Evolutionary conservation across 2,113 vertebrate genomes (phyloP).

Genomic region (Anguilla japonica): DNA sequence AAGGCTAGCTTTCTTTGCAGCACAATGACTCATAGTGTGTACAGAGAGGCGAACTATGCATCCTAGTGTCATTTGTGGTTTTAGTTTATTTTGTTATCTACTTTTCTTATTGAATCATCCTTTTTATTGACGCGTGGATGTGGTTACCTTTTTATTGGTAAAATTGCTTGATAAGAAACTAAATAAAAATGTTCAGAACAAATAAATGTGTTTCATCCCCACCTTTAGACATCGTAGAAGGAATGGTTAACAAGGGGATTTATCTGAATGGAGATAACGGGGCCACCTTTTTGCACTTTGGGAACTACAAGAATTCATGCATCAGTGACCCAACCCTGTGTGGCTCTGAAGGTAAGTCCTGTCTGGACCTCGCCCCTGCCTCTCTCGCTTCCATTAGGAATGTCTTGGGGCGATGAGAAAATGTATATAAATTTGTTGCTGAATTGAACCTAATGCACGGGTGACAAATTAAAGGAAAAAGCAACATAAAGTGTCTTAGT

Average conservation of each 20-base stretch:
- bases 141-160: neutral
- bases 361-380: neutral
- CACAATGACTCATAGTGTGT: neutral
- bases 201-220: slow-evolving; percentile 15
- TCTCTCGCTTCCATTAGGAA: neutral
- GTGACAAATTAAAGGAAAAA: no score
- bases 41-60: no score
- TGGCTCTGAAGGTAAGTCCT: slow-evolving; percentile 81
- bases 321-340: slow-evolving; percentile 84
- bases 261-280: slow-evolving; percentile 80
- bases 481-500: no score
- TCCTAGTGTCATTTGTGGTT: neutral
- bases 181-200: neutral
- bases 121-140: neutral
- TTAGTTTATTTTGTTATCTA: neutral
- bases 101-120: neutral
- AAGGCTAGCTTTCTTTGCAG: neutral
- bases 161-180: neutral
- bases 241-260: slow-evolving; percentile 88
- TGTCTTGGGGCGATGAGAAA: neutral
- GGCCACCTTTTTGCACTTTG: slow-evolving; percentile 83
- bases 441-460: neutral
- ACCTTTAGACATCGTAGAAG: slow-evolving; percentile 87
- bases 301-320: slow-evolving; percentile 81
- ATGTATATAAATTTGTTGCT: neutral